Evolutionary conservation across 2,113 vertebrate species (phyloP).

Genomic region (Phoenicopterus ruber): DNA sequence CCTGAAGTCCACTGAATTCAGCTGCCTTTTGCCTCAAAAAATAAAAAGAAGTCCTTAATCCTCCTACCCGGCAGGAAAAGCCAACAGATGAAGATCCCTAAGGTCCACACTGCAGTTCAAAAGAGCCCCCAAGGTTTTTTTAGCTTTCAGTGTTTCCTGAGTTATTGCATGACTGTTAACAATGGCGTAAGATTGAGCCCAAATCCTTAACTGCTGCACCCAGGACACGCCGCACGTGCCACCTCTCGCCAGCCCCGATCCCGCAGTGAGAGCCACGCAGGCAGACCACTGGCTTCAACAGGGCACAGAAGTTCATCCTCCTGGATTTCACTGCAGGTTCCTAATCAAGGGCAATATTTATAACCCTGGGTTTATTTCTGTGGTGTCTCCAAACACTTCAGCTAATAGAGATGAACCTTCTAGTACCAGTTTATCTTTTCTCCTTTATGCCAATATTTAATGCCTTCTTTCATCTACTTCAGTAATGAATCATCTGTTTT

Average conservation of each 20-base stretch:
- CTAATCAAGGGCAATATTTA: neutral
- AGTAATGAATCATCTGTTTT: constrained; percentile 30
- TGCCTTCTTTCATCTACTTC: constrained; percentile 24
- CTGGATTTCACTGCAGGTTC: neutral
- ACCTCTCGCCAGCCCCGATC: neutral
- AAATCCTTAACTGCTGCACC: neutral
- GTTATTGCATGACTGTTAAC: neutral
- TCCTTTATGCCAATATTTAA: constrained; percentile 25
- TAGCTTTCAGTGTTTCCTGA: neutral
- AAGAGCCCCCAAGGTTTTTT: neutral
- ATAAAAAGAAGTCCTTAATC: neutral
- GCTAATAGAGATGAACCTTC: constrained; percentile 24
- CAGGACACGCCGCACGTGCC: accelerated
- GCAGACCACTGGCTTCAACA: neutral
- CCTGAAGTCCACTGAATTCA: neutral
- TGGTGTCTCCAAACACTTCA: neutral
- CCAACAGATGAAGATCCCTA: neutral
- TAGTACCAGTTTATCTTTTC: constrained; percentile 17
- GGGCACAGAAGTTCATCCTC: neutral
- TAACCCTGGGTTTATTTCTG: neutral
- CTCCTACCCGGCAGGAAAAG: neutral
- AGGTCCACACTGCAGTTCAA: neutral
- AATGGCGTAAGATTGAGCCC: neutral
- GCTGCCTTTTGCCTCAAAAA: neutral
- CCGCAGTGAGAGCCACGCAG: neutral